Percentiles rank a stretch among this genome's conserved stretches.
phyloP scores from a whole-genome alignment of 1,140 invertebrate genomes.

The Bombus breviceps region DNA sequence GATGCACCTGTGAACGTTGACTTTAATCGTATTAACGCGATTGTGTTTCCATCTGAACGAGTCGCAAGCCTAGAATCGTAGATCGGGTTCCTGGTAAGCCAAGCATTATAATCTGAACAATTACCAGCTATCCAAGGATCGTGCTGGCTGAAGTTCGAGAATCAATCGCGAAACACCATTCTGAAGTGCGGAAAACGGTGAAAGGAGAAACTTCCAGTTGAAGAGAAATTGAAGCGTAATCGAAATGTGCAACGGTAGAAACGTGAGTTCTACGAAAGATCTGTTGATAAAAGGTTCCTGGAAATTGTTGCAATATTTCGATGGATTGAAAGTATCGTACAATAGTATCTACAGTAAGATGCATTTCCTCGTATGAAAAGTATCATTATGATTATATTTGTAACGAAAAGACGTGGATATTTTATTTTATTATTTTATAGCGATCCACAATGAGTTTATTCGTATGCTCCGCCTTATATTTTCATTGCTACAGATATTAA shows the following conservation, averaged over 20 bases:
- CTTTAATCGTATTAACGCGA: slow-evolving; percentile 35
- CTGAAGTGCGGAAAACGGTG: slow-evolving; percentile 7
- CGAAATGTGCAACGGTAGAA: background rate
- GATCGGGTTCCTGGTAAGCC: slow-evolving; percentile 20
- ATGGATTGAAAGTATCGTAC: background rate
- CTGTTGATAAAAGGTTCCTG: background rate
- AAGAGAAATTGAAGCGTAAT: slow-evolving; percentile 25
- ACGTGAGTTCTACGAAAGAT: background rate
- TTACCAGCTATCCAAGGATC: background rate
- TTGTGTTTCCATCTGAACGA: slow-evolving; percentile 6
- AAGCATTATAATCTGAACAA: slow-evolving; percentile 36
- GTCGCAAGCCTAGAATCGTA: background rate
- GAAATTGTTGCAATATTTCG: background rate
- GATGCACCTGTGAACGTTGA: background rate
- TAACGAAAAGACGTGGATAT: background rate
- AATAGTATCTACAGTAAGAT: no score
- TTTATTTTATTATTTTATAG: no score
- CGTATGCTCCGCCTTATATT: no score
- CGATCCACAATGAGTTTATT: no score
- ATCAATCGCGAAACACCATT: background rate
- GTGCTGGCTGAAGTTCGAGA: background rate
- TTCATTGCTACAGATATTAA: no score
- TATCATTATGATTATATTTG: background rate
- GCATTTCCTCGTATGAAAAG: background rate
- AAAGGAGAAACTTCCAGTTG: slow-evolving; percentile 5